phyloP scores from a whole-genome alignment of 2,113 vertebrate species.

The Pao palembangensis region DNA sequence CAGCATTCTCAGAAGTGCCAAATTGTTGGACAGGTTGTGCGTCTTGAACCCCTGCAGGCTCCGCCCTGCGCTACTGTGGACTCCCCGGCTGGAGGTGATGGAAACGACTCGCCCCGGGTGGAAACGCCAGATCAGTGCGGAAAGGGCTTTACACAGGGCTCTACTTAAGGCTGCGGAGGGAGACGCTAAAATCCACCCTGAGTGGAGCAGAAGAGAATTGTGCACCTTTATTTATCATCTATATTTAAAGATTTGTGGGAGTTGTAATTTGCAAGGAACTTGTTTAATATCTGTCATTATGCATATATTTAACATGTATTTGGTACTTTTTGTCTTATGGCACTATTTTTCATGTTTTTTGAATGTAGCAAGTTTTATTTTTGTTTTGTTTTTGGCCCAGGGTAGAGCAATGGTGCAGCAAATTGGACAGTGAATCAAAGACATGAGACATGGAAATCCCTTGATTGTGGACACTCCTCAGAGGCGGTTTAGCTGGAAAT shows the following conservation, averaged over 20 bases:
- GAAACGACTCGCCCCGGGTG: too few species aligned
- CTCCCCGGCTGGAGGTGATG: background rate
- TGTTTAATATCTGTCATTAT: too few species aligned
- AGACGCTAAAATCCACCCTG: too few species aligned
- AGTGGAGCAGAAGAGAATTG: too few species aligned
- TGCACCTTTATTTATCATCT: too few species aligned
- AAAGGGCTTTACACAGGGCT: too few species aligned
- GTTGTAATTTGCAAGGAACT: too few species aligned
- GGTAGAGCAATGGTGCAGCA: background rate
- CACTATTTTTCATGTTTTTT: background rate
- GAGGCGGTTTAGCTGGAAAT: slow-evolving; percentile 31
- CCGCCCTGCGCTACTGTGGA: slow-evolving; percentile 34
- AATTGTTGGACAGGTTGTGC: slow-evolving; percentile 34
- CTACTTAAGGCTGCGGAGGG: too few species aligned
- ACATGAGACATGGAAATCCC: slow-evolving; percentile 49
- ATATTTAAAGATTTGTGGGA: too few species aligned
- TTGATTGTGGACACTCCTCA: slow-evolving; percentile 53
- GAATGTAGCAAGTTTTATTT: background rate
- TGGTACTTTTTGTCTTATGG: background rate
- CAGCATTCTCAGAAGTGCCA: slow-evolving; percentile 24
- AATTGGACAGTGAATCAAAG: slow-evolving; percentile 24
- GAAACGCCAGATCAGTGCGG: background rate
- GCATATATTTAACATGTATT: too few species aligned
- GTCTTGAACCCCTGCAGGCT: slow-evolving; percentile 43
- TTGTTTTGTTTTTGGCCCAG: too few species aligned